These are phyloP conservation scores for Drosophila yooni DNA, from an alignment of 2,888 invertebrate species.

Conservation along the genomic window DNA sequence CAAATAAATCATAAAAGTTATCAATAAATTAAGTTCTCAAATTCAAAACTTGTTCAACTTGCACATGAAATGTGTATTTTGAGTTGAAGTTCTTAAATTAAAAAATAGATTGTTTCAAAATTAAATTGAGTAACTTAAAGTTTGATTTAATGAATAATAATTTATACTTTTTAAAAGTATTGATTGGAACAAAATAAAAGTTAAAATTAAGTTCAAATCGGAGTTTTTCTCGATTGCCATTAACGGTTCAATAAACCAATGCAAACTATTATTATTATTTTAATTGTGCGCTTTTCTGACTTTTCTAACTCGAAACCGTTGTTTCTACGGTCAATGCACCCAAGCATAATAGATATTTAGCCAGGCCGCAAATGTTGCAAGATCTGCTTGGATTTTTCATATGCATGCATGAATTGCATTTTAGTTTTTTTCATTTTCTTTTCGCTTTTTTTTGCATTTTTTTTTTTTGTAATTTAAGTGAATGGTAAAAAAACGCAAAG, in stretches of 20 bases:
- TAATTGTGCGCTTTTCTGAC: neutral
- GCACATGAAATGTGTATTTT: neutral
- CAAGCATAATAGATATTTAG: constrained; percentile 15
- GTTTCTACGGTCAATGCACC: constrained; percentile 7
- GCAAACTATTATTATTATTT: neutral
- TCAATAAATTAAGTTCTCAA: too few relatives aligned
- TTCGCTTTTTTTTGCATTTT: constrained; percentile 13
- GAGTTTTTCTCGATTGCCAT: neutral
- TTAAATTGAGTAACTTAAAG: neutral
- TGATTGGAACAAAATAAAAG: neutral
- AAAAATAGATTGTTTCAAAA: neutral
- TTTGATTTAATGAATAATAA: neutral
- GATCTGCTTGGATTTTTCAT: constrained; percentile 28
- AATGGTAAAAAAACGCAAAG: constrained; percentile 46
- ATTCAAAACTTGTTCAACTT: too few relatives aligned
- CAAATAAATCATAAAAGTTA: neutral
- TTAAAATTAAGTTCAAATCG: neutral
- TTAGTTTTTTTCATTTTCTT: neutral
- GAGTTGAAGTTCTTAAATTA: neutral
- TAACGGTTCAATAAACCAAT: neutral
- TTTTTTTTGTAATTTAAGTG: constrained; percentile 10
- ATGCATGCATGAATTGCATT: constrained; percentile 42
- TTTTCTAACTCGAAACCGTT: neutral
- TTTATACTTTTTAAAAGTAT: neutral
- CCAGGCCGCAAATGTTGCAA: constrained; percentile 52